Evolutionary conservation across 2,797 vertebrate genomes (phyloP), one percentile per base, ranked within the genome.

Genomic region (Epinephelus awoara): DNA sequence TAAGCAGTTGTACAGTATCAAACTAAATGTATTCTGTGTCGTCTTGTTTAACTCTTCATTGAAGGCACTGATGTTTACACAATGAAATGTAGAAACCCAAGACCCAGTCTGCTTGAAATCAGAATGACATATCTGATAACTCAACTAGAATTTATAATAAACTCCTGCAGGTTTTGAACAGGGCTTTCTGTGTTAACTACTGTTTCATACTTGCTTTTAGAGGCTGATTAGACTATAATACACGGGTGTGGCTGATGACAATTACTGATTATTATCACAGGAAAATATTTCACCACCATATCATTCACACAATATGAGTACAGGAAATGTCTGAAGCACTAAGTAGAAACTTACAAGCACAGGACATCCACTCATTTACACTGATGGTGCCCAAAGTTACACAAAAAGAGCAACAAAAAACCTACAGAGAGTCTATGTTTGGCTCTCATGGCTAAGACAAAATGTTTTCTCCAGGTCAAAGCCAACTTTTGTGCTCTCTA

Each of bases 291-390:
- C 50, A 55, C 27, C 34, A 66, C 15, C 6, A 38, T 54, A n/a
- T 72, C 15, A 52, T 49, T 69, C 8, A 61, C 59, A 17, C 65
- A 23, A 47, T 19, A 72, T 38, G n/a, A 64, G 19, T 56, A 55
- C 71, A 64, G 63, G 56, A 79, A 75, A 57, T 66, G 59, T 73
- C 40, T 50, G 12, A 47, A 58, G 83, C 40, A 54, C 6, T 61
- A 52, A 78, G 13, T 17, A 61, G 15, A 81, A 58, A 61, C 19
- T 2, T 59, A 10, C 25, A 52, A 42, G 21, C 15, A 47, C 13
- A 42, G 42, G 18, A 66, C 40, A 25, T 56, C 50, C 18, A 19
- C 23, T 77, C 25, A 79, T 78, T 68, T 55, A 64, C 7, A 23
- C 11, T 49, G 4, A 23, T 23, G 12, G 10, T 56, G 46, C 12